Base-by-base conservation (phyloP, 2,888 invertebrate genomes). In the Lycaena phlaeas region DNA sequence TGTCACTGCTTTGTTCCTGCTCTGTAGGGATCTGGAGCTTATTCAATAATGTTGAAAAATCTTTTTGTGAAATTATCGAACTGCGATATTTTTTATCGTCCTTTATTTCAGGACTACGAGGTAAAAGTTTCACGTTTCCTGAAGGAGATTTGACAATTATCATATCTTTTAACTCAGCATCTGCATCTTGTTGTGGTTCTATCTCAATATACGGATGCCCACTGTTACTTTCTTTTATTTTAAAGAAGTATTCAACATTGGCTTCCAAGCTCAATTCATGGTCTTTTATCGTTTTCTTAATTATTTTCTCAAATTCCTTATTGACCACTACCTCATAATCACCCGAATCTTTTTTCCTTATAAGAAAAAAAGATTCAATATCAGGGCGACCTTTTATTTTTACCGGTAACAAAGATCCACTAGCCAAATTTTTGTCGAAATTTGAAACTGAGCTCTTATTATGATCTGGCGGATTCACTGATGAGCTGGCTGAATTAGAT, bases 231-330 rank as follows among this genome's bases (percentile, higher is more conserved):
- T 39, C n/a, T n/a, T 57, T 64, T 49, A 50, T 61, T 10, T 42
- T 45, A 29, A 78, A 48, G 36, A 58, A 47, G 26, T 49, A 52
- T 43, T 59, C 59, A 28, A 59, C 43, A 7, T 44, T 53, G 15
- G 59, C 44, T 6, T 58, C 46, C 18, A 44, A 11, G 12, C 9
- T 4, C 12, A 34, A 49, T 12, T 69, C 42, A 17, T 50, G 42
- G 17, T 57, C 42, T 12, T 56, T 50, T 5, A 72, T 49, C 3
- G 50, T 48, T 38, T 64, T 38, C 27, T 46, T 61, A 29, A 57
- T 67, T 14, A 28, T 46, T 22, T 51, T 68, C 53, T 73, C 71
- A 51, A 64, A 76, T 57, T 81, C 79, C 49, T 72, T 76, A 40
- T 79, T 72, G 28, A 76, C 43, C 26, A 71, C 48, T 28, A 77